Percentiles rank a stretch among this genome's conserved stretches.
Evolutionary conservation across 2,797 vertebrate species (phyloP).

Genomic region (Sebastes diaconus): DNA sequence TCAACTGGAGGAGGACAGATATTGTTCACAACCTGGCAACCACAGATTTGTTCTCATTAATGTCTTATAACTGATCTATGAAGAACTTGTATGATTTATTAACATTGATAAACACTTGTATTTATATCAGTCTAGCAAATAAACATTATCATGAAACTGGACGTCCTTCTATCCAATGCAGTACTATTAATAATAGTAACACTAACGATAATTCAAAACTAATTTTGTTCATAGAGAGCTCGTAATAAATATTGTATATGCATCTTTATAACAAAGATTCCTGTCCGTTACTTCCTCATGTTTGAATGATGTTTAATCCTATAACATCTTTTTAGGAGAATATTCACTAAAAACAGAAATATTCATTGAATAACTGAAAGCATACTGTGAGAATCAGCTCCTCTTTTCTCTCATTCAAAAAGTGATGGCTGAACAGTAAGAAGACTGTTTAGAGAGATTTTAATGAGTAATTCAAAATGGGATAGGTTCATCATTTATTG

Average conservation of each 20-base stretch:
- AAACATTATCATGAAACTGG: background rate
- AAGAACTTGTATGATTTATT: background rate
- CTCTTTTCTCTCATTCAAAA: background rate
- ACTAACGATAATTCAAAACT: background rate
- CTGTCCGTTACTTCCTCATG: background rate
- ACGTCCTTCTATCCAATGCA: background rate
- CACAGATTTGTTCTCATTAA: background rate
- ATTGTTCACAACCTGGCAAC: background rate
- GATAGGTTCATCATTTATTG: background rate
- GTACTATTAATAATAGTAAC: background rate
- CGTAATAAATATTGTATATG: background rate
- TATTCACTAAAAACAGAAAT: background rate
- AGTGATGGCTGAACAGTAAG: background rate
- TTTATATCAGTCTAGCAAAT: background rate
- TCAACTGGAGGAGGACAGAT: background rate
- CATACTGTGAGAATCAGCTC: background rate
- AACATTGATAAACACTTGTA: background rate
- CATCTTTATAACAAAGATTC: background rate
- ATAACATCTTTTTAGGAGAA: background rate
- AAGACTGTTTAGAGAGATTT: background rate
- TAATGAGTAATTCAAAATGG: background rate
- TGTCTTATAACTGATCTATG: background rate
- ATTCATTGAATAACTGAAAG: background rate
- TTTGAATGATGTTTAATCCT: background rate
- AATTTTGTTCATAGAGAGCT: background rate